A percentile compares a stretch with the other conserved stretches of the same genome.
phyloP scores from a whole-genome alignment of 1,140 invertebrate species.

The Ephestia elutella region DNA sequence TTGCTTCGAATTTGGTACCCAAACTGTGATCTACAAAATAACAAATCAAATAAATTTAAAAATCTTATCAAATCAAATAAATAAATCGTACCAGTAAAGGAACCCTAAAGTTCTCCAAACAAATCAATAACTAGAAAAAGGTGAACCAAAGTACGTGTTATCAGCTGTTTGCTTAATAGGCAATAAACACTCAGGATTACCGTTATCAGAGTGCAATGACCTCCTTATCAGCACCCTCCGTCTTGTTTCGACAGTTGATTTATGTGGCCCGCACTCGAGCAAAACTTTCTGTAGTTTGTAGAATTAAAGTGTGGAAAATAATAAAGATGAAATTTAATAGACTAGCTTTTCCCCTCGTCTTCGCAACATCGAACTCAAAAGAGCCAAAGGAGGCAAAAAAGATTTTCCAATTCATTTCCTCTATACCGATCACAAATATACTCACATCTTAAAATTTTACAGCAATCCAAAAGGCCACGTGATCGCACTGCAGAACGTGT shows the following conservation, averaged over 20 bases:
- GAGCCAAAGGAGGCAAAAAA: no score
- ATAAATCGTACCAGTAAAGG: background rate
- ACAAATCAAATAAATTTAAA: no score
- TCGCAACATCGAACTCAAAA: no score
- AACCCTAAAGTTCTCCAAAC: no score
- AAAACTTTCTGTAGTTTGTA: no score
- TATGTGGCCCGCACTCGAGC: background rate
- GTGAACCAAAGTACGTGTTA: background rate
- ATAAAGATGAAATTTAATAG: no score
- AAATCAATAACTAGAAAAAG: background rate
- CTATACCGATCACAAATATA: background rate
- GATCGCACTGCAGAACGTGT: background rate
- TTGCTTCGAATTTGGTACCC: no score
- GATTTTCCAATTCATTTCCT: background rate
- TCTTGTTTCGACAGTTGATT: slow-evolving; percentile 1
- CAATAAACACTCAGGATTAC: slow-evolving; percentile 3
- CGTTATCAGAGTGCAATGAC: background rate
- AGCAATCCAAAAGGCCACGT: background rate
- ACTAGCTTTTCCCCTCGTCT: no score
- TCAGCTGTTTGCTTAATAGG: slow-evolving; percentile 1
- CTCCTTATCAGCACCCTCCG: background rate
- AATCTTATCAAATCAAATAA: no score
- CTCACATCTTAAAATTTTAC: slow-evolving; percentile 3
- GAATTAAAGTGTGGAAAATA: no score
- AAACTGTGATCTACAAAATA: no score